Base-by-base conservation (phyloP, 30 jellyfish, hydroid and myxozoan species). In the Nemopilema nomurai region DNA sequence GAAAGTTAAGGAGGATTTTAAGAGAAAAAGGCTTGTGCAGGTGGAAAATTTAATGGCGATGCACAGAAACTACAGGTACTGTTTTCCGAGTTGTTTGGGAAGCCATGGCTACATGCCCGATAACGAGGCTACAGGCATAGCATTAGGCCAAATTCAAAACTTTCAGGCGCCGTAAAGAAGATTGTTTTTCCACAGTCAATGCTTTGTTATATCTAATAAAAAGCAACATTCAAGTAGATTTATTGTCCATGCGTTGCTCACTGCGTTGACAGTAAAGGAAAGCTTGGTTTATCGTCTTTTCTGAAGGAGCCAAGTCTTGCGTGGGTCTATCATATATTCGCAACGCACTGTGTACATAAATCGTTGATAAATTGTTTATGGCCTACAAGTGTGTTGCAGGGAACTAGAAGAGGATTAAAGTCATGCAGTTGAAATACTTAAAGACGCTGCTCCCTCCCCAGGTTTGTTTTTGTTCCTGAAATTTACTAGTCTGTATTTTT, bases 381-480 rank as follows among this genome's bases (percentile, higher is more conserved):
- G n/a, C n/a, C n/a, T n/a, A n/a, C n/a, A n/a, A n/a, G n/a, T n/a
- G 76, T 18, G 9, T 29, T 22, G 32, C 31, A 7, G 28, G 28
- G 69, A 24, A 30, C 16, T 64, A 17, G 28, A 41, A 71, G 28
- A 18, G 49, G 50, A 8, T 74, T 49, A 16, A 25, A 67, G 49
- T 50, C 19, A 90, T 90, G 97, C 97, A 84, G 63, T 81, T 90
- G 67, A 90, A 90, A 68, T 91, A 90, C 53, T 28, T 90, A 89
- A 90, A 90, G 75, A 77, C 97, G 18, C 83, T 87, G 51, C 69
- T 90, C 74, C 51, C 97, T 1, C 97, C 97, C 0, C 97, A 90
- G 92, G 97, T 90, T 51, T 21, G 71, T 18, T 22, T 23, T 21
- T 18, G 23, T 18, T 18, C 27, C 18, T 27, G 27, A 32, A 1